Conservation (phyloP, 2,113 vertebrate genomes). For the Vulpes vulpes region DNA sequence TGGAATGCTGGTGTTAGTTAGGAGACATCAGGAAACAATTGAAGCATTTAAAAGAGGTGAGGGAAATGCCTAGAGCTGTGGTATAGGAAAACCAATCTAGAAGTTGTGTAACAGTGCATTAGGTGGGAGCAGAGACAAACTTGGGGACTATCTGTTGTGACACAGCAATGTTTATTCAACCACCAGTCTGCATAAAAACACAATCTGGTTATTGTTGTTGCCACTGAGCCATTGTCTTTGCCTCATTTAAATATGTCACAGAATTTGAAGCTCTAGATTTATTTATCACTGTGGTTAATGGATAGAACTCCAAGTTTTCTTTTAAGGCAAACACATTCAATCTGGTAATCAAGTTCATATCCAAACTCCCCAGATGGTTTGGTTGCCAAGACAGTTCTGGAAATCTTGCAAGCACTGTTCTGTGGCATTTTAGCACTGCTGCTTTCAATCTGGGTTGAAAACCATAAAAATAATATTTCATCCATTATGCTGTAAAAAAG, state of each 20-base stretch:
- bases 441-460: constrained; percentile 58
- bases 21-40: not conserved
- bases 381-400: constrained; percentile 65
- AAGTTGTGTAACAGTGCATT: not conserved
- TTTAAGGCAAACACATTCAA: constrained; percentile 63
- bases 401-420: constrained; percentile 64
- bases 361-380: constrained; percentile 35
- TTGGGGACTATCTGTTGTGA: not conserved
- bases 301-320: constrained; percentile 26
- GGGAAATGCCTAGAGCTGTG: not conserved
- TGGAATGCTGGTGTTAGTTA: not conserved
- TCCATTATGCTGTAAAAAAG: constrained; percentile 21
- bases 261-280: not conserved
- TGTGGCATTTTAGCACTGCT: constrained; percentile 61
- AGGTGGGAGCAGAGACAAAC: not conserved
- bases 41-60: constrained; percentile 39
- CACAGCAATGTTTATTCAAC: not conserved
- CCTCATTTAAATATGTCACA: not conserved
- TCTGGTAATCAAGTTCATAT: constrained; percentile 64
- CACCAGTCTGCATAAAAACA: not conserved
- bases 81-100: constrained; percentile 6
- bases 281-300: not conserved
- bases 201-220: not conserved
- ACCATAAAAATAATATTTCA: constrained; percentile 61
- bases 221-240: not conserved